Evolutionary conservation across 2,113 vertebrate species (phyloP), one percentile per base, ranked within the genome.

Genomic region (Sisor rabdophorus): DNA sequence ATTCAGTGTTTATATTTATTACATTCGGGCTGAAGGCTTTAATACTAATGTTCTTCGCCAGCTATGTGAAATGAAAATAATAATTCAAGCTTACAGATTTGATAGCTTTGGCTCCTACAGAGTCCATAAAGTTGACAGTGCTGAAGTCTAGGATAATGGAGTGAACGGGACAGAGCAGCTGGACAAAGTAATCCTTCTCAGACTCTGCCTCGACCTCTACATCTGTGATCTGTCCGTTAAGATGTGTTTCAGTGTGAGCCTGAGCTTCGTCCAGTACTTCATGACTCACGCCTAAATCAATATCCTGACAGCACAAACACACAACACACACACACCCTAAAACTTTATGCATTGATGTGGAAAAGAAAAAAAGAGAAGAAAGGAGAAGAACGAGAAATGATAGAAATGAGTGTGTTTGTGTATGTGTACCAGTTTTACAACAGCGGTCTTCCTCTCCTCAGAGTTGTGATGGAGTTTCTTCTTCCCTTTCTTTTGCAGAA

Each of bases 101-200:
- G 75, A 99, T 77, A 77, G 93, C 90, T 90, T 99, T 98, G 10
- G 92, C 94, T 84, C 95, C 97, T 64, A 98, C 97, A 0, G 96
- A 96, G 87, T 99, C 97, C 7, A 98, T 89, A 79, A 98, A 98
- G 89, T 92, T 95, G 83, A 93, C 94, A 0, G 94, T 87, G 0
- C 92, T 91, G 76, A 98, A 96, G 89, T 99, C 97, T 85, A 99
- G 88, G 85, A 99, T 88, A 84, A 99, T 73, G 60, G 92, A 90
- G 82, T 94, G 94, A 75, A 95, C 69, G 0, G 84, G 77, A 11
- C 84, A 12, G 20, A 88, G 81, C 0, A 87, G 88, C 3, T 90
- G 85, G 74, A 97, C 88, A 75, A 95, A 94, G 40, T 89, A 77
- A 0, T 83, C 71, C 36, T 94, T 93, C 65, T 95, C 93, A 0